Evolutionary conservation across 2,113 vertebrate genomes (phyloP), one percentile per base, ranked within the genome.

Genomic region (Callithrix jacchus): DNA sequence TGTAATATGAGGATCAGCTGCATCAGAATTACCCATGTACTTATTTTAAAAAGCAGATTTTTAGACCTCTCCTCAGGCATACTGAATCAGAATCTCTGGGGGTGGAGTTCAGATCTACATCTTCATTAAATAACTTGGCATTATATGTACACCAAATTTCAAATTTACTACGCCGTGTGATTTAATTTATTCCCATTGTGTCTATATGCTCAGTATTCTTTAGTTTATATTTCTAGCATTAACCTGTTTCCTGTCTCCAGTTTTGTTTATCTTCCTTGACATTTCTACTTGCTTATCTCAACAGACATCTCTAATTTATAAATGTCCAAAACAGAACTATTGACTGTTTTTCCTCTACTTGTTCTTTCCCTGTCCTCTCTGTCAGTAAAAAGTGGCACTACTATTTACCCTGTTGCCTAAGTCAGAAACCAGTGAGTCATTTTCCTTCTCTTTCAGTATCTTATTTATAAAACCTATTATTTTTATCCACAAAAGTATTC

Each of bases 181-280:
- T 77, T 45, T 52, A 21, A 84, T 71, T 40, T 86, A 8, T 61
- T 79, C 27, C 21, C 27, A 5, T 40, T 8, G 5, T 68, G 4
- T 79, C 17, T 66, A 0, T 94, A 32, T 79, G 49, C 47, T 71
- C 1, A 42, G 49, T 87, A 42, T 88, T 58, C 17, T 17, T 93
- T 83, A 64, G 58, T 76, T 94, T 80, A 12, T 84, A 66, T 95
- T 85, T 90, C 30, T 83, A 84, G 30, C 37, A 89, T 91, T 89
- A 66, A 49, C 5, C 6, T 94, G 20, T 86, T 95, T 17, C 11
- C 23, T 85, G 3, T 93, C 14, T 90, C 27, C 2, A 14, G 37
- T 86, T 96, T 97, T 91, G 17, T 80, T 84, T 81, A 40, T 71
- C 42, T 32, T 58, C 13, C 45, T 85, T 90, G 64, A 85, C 42